These are phyloP conservation scores for Onychorhynchus coronatus DNA, from an alignment of 2,113 vertebrate species.

Conservation along the genomic window DNA sequence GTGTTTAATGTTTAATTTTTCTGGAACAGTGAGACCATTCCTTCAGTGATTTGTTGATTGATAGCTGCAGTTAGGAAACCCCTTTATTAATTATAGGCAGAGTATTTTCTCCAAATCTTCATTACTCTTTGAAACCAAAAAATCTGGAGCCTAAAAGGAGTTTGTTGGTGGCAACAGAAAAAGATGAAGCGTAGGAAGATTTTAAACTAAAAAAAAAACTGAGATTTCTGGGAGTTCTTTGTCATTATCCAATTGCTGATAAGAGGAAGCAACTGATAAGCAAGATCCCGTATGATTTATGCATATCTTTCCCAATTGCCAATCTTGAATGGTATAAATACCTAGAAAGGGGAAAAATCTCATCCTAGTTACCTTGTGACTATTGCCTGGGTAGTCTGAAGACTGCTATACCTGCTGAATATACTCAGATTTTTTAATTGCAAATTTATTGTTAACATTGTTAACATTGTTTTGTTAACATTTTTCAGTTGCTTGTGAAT, in stretches of 20 bases:
- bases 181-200: background rate
- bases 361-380: background rate
- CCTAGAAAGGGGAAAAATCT: background rate
- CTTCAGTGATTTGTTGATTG: background rate
- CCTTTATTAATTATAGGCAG: background rate
- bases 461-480: background rate
- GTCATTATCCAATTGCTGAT: background rate
- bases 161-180: background rate
- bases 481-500: background rate
- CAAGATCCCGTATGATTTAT: background rate
- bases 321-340: background rate
- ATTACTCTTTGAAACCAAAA: background rate
- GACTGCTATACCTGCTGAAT: background rate
- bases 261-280: background rate
- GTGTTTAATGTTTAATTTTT: background rate
- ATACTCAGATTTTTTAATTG: background rate
- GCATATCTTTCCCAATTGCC: background rate
- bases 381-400: background rate
- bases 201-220: background rate
- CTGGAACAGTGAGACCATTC: background rate
- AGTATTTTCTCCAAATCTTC: background rate
- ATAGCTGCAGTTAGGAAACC: background rate
- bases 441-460: fast-evolving
- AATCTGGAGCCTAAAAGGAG: background rate
- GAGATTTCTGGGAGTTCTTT: background rate